Conservation (phyloP, 2,113 vertebrate species). For the Ovis canadensis region DNA sequence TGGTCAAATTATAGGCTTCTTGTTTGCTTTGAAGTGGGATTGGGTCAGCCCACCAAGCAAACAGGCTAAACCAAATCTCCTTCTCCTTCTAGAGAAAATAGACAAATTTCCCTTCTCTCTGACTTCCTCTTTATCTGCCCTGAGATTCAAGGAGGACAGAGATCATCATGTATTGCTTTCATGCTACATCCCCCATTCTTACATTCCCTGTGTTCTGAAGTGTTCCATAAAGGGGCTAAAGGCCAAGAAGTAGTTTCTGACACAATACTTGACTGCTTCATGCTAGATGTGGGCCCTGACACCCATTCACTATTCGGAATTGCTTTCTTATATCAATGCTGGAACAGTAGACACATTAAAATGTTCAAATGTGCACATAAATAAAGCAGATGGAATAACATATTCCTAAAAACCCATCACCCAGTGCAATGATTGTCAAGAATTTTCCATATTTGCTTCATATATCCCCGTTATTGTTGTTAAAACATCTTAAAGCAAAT, state of each 20-base stretch:
- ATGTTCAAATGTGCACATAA: background rate
- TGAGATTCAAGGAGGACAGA: background rate
- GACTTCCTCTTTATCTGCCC: background rate
- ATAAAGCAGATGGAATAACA: background rate
- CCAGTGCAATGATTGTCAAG: background rate
- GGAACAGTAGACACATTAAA: background rate
- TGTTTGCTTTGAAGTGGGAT: conserved; percentile 46
- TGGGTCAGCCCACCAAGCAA: background rate
- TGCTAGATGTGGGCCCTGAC: background rate
- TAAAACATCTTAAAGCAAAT: background rate
- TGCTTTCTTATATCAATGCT: background rate
- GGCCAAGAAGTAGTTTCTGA: background rate
- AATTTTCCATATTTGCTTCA: background rate
- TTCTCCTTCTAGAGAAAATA: background rate
- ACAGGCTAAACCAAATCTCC: background rate
- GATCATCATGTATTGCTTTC: background rate
- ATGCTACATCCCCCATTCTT: background rate
- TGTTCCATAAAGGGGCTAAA: background rate
- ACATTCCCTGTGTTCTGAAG: background rate
- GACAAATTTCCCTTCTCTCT: background rate
- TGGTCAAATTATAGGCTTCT: background rate
- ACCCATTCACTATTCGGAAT: background rate
- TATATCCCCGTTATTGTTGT: background rate
- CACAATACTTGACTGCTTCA: background rate
- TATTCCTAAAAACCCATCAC: background rate